These are phyloP conservation scores for Hetaerina titia DNA, from an alignment of 2,888 invertebrate species.

Conservation along the genomic window DNA sequence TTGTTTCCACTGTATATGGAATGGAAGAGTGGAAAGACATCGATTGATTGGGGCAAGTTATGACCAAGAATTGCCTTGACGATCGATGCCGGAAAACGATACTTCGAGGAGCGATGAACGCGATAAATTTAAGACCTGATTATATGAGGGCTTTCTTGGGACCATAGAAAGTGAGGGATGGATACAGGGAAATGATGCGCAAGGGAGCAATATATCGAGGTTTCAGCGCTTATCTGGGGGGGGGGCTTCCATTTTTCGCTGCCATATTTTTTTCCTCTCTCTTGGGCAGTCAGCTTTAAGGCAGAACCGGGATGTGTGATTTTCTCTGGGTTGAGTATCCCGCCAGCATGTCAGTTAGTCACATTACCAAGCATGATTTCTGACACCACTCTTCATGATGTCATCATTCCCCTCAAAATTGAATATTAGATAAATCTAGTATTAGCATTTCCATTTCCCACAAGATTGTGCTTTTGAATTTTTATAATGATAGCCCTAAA, in stretches of 20 bases:
- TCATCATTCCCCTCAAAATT: not conserved
- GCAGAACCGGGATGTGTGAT: not conserved
- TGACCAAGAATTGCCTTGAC: not conserved
- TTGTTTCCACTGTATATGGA: not conserved
- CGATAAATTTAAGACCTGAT: slow-evolving; percentile 27
- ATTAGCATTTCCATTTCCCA: no score
- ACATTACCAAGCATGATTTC: not conserved
- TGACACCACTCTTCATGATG: not conserved
- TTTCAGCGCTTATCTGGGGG: not conserved
- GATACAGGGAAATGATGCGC: not conserved
- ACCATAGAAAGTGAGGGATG: not conserved
- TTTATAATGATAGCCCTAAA: no score
- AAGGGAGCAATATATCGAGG: not conserved
- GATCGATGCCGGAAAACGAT: not conserved
- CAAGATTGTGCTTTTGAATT: no score
- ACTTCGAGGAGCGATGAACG: not conserved
- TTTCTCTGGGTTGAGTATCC: not conserved
- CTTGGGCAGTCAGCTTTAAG: not conserved
- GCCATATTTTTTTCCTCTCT: not conserved
- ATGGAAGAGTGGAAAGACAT: not conserved
- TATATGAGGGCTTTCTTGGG: slow-evolving; percentile 27
- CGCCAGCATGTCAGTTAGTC: not conserved
- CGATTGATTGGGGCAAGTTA: not conserved
- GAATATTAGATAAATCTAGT: not conserved
- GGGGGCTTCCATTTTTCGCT: not conserved